Conservation (phyloP, 2,888 invertebrate species). For the Geophilus truncorum region DNA sequence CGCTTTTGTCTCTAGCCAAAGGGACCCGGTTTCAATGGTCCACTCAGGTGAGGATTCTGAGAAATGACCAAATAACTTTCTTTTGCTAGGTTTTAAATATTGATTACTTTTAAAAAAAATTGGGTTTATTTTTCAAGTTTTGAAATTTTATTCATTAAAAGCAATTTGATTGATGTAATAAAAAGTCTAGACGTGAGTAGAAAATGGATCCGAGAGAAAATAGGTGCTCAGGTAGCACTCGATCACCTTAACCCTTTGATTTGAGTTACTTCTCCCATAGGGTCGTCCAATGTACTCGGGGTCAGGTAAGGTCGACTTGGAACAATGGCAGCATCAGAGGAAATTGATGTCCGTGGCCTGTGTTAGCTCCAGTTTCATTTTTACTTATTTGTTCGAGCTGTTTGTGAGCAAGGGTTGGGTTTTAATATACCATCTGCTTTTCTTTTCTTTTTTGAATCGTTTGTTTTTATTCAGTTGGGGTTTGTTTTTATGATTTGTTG, state of each 20-base stretch:
- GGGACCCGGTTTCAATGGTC: background rate
- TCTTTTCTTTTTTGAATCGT: background rate
- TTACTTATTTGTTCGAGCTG: background rate
- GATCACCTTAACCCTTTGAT: conserved; percentile 25
- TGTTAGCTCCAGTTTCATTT: background rate
- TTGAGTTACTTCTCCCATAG: conserved; percentile 9
- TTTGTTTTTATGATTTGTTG: conserved; percentile 8
- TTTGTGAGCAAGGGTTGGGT: background rate
- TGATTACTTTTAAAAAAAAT: too few species aligned
- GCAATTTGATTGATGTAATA: background rate
- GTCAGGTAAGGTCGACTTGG: conserved; percentile 16
- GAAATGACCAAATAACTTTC: background rate
- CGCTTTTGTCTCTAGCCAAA: background rate
- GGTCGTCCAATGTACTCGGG: conserved; percentile 18
- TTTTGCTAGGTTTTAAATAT: background rate
- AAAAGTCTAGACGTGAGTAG: background rate
- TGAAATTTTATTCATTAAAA: too few species aligned
- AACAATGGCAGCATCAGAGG: conserved; percentile 8
- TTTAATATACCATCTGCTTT: background rate
- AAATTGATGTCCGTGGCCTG: background rate
- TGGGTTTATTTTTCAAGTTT: too few species aligned
- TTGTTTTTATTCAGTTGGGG: background rate
- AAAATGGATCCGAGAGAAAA: background rate
- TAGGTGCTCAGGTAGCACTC: background rate
- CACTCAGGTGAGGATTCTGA: too few species aligned